Conservation (phyloP, 2,113 vertebrate genomes). For the Corythornis madagascariensis region DNA sequence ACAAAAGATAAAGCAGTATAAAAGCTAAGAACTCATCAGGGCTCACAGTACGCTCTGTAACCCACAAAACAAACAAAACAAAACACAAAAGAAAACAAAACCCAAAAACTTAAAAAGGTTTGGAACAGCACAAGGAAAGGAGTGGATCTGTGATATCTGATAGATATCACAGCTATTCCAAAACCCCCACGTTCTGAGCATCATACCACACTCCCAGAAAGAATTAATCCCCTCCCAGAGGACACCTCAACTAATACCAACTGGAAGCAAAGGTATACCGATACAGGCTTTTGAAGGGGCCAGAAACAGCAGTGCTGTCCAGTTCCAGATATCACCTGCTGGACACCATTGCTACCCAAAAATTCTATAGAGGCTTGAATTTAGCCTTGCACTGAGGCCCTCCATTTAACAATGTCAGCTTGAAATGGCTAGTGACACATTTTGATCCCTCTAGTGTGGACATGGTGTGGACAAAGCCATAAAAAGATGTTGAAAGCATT, state of each 20-base stretch:
- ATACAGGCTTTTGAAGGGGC: background rate
- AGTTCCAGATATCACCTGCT: background rate
- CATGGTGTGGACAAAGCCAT: background rate
- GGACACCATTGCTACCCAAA: background rate
- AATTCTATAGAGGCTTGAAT: background rate
- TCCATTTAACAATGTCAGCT: background rate
- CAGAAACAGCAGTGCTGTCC: background rate
- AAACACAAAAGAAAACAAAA: too few species aligned
- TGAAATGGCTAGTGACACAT: fast-evolving
- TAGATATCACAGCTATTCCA: background rate
- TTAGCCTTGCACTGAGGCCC: background rate
- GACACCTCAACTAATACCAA: background rate
- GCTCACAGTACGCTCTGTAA: background rate
- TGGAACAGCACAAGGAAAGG: background rate
- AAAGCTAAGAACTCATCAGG: background rate
- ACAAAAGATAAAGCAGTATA: background rate
- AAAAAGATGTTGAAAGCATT: background rate
- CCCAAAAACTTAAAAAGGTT: background rate
- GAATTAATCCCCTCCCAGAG: background rate
- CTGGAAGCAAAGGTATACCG: background rate
- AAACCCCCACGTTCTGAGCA: background rate
- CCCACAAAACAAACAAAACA: background rate
- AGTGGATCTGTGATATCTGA: background rate
- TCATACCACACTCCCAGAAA: background rate
- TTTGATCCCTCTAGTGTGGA: background rate